A percentile compares a stretch with the other conserved stretches of the same genome.
Evolutionary conservation across 2,797 vertebrate species (phyloP).

Genomic region (Anniella stebbinsi): DNA sequence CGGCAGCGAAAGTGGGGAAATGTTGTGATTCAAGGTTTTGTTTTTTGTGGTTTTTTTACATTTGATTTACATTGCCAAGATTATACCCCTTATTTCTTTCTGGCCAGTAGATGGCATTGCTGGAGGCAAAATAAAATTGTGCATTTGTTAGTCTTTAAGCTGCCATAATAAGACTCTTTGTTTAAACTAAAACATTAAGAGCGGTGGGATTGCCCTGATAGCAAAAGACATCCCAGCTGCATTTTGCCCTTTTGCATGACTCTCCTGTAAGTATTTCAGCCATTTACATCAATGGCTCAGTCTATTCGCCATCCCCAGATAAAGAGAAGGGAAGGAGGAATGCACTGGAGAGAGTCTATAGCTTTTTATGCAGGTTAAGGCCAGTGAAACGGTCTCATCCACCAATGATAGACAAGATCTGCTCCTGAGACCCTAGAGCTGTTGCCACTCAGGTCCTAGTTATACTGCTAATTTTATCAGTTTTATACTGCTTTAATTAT

Average conservation of each 20-base stretch:
- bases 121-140: slow-evolving; percentile 37
- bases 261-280: background rate
- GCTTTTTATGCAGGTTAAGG: too few relatives aligned
- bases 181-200: background rate
- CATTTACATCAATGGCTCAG: background rate
- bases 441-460: background rate
- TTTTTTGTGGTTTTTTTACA: background rate
- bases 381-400: background rate
- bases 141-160: too few relatives aligned
- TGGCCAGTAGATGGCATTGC: slow-evolving; percentile 68
- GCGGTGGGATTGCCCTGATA: background rate
- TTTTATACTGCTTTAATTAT: background rate
- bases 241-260: background rate
- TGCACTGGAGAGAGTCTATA: too few relatives aligned
- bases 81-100: background rate
- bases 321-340: background rate
- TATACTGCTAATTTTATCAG: background rate
- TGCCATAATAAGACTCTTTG: too few relatives aligned
- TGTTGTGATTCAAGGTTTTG: background rate
- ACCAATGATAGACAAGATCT: background rate
- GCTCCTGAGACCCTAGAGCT: background rate
- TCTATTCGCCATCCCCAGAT: background rate
- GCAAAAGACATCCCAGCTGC: background rate
- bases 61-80: background rate
- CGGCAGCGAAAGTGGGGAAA: background rate